Percentiles rank a stretch among this genome's conserved stretches.
Evolutionary conservation across 2,797 vertebrate genomes (phyloP).

Genomic region (Neolamprologus multifasciatus): DNA sequence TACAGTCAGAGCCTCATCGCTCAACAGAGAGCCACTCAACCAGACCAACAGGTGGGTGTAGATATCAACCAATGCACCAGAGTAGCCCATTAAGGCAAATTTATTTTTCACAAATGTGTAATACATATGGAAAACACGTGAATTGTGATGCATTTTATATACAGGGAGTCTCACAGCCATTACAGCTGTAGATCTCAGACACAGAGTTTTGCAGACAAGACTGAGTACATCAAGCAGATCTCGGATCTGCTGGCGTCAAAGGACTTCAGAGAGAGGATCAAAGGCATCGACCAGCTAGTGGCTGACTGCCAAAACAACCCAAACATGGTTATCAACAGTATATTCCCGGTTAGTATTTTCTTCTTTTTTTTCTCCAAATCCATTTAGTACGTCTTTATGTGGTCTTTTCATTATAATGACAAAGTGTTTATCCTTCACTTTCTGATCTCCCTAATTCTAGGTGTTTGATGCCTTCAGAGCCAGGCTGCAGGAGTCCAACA

Average conservation of each 20-base stretch:
- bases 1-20: conserved; percentile 79
- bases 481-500: conserved; percentile 90
- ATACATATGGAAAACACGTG: neutral
- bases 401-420: neutral
- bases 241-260: conserved; percentile 77
- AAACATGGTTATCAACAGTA: conserved; percentile 78
- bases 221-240: conserved; percentile 81
- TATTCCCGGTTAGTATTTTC: conserved; percentile 70
- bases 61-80: neutral
- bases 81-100: neutral
- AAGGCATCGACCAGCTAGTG: conserved; percentile 84
- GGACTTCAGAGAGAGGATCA: conserved; percentile 88
- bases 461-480: conserved; percentile 90
- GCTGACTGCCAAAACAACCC: conserved; percentile 81
- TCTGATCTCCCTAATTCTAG: conserved; percentile 53
- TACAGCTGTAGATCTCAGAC: conserved; percentile 67
- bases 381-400: neutral
- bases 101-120: neutral
- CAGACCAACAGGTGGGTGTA: conserved; percentile 76
- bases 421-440: neutral
- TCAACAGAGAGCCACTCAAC: conserved; percentile 78
- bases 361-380: neutral
- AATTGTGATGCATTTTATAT: neutral
- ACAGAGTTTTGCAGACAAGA: conserved; percentile 80
- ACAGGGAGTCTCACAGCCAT: conserved; percentile 64